Conservation (phyloP, 1,140 invertebrate genomes). For the Heliothis virescens region DNA sequence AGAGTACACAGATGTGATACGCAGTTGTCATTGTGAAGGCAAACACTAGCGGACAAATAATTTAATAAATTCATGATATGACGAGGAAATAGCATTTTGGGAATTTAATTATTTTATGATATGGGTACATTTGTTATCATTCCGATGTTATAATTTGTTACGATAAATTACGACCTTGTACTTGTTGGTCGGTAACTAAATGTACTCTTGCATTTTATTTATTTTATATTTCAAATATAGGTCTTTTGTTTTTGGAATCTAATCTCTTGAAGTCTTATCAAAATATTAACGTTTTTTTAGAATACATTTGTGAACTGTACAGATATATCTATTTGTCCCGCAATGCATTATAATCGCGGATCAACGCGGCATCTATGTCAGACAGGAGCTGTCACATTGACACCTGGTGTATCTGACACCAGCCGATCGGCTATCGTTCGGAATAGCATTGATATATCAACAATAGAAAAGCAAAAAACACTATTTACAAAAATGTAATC, state of each 20-base stretch:
- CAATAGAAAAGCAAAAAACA: conserved; percentile 6
- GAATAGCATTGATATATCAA: conserved; percentile 30
- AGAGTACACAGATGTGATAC: conserved; percentile 64
- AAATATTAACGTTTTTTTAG: neutral
- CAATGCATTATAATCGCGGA: conserved; percentile 36
- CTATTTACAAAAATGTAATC: neutral
- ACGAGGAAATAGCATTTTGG: conserved; percentile 16
- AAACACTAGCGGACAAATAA: conserved; percentile 47
- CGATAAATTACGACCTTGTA: neutral
- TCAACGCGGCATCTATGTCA: conserved; percentile 47
- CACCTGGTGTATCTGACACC: conserved; percentile 59
- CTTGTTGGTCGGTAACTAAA: neutral
- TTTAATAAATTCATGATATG: neutral
- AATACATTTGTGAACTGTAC: neutral
- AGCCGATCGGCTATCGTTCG: conserved; percentile 10
- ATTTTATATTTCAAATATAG: too few relatives aligned
- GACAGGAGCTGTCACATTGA: conserved; percentile 56
- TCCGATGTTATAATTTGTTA: neutral
- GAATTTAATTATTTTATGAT: neutral
- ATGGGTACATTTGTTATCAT: neutral
- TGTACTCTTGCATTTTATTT: neutral
- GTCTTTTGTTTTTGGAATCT: too few relatives aligned
- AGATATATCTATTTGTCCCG: conserved; percentile 24
- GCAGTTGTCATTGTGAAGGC: conserved; percentile 42
- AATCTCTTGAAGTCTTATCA: neutral